Percentiles rank a stretch among this genome's conserved stretches.
Conservation (phyloP, 2,888 invertebrate species). For the Cecidostiba fungosa region DNA sequence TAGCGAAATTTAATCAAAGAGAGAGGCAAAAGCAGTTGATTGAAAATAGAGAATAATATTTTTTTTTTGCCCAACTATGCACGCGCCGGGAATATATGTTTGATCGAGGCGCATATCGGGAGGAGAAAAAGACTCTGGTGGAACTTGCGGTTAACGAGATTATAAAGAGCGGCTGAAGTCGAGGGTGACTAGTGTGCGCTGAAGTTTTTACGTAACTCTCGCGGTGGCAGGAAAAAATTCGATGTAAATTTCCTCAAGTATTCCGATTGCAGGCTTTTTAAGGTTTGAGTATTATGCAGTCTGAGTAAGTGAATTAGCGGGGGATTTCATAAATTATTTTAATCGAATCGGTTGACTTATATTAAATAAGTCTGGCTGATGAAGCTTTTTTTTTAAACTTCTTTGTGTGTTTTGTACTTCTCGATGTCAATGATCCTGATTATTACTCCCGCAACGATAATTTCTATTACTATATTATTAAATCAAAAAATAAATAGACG, state of each 20-base stretch:
- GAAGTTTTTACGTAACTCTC: conserved; percentile 39
- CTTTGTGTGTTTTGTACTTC: not conserved
- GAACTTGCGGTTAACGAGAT: conserved; percentile 43
- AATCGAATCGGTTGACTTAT: not conserved
- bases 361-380: not conserved
- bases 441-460: too few species aligned
- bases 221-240: conserved; percentile 43
- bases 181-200: not conserved
- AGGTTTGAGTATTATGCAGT: conserved; percentile 32
- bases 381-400: not conserved
- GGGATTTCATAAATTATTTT: conserved; percentile 29
- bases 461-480: too few species aligned
- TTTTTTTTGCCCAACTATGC: not conserved
- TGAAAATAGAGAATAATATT: too few species aligned
- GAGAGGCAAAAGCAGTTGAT: too few species aligned
- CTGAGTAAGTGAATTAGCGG: conserved; percentile 25
- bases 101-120: conserved; percentile 7
- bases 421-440: too few species aligned
- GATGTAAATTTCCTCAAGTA: conserved; percentile 33
- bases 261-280: conserved; percentile 46
- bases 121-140: not conserved
- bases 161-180: conserved; percentile 42
- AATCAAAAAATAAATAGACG: too few species aligned
- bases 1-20: not conserved
- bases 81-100: not conserved